Percentiles rank a stretch among this genome's conserved stretches.
Conservation (phyloP, 2,113 vertebrate genomes). For the Oryctolagus cuniculus region mOryCun1.1 NC_091441.1:84411501-84412000, state of each 20-base stretch:
- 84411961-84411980: background rate
- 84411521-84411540: constrained; percentile 61
- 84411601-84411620: constrained; percentile 24
- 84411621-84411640: constrained; percentile 48
- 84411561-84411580: constrained; percentile 64
- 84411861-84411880: constrained; percentile 45
- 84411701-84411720: background rate
- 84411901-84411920: background rate
- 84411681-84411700: constrained; percentile 52
- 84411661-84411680: constrained; percentile 15
- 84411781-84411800: constrained; percentile 70
- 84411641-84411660: background rate
- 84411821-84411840: constrained; percentile 57
- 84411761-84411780: constrained; percentile 76
- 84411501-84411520: constrained; percentile 58
- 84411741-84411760: constrained; percentile 76
- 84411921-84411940: background rate
- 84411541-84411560: constrained; percentile 45
- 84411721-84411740: background rate
- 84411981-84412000: too few species aligned
- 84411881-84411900: constrained; percentile 58
- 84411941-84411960: background rate
- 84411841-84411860: constrained; percentile 66
- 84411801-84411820: constrained; percentile 55
- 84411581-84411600: constrained; percentile 57